A percentile compares a stretch with the other conserved stretches of the same genome.
Conservation (phyloP, 2,113 vertebrate species). For the Phaethon lepturus region DNA sequence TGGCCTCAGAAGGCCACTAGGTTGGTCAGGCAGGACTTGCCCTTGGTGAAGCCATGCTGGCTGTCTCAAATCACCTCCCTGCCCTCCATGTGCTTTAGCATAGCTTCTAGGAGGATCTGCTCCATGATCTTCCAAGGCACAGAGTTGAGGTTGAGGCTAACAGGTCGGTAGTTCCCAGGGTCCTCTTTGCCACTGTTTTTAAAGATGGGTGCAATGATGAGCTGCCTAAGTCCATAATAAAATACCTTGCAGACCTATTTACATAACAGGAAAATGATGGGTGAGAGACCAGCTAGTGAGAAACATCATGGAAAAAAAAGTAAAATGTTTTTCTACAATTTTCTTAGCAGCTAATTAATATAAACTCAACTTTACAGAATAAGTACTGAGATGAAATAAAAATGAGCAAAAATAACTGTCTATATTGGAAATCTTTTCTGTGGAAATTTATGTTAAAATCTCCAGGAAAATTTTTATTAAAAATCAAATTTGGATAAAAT, state of each 20-base stretch:
- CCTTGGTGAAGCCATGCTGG: no score
- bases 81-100: no score
- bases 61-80: no score
- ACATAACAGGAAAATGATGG: not conserved
- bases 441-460: not conserved
- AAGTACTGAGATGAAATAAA: not conserved
- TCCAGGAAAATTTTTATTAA: not conserved
- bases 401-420: not conserved
- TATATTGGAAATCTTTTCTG: not conserved
- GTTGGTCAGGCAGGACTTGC: no score
- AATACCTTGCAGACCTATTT: not conserved
- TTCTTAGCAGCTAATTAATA: not conserved
- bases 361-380: not conserved
- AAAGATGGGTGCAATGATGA: not conserved
- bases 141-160: no score
- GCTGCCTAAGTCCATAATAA: not conserved
- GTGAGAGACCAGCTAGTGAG: not conserved
- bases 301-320: not conserved
- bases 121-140: no score
- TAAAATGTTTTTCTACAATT: not conserved
- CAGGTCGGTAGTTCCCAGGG: no score
- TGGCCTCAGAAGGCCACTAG: no score
- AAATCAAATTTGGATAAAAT: not conserved
- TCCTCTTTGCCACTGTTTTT: no score
- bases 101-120: no score